Evolutionary conservation across 2,888 invertebrate species (phyloP).

Genomic region (Entomobrya multifasciata): DNA sequence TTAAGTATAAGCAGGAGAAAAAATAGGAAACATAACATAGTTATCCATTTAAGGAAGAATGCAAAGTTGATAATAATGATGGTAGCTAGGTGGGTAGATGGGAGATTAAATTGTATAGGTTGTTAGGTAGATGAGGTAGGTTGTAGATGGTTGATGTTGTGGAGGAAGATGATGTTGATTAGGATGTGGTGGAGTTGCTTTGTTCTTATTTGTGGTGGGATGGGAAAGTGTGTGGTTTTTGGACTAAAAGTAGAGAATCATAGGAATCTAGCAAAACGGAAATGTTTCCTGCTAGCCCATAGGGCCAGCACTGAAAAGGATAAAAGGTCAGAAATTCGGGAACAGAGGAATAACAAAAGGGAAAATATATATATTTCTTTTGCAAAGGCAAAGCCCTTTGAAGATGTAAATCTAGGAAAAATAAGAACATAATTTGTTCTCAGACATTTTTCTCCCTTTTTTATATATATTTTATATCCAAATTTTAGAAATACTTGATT

Average conservation of each 20-base stretch:
- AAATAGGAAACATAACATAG: neutral
- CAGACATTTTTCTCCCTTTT: too few relatives aligned
- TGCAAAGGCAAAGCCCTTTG: neutral
- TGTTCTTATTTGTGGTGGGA: too few relatives aligned
- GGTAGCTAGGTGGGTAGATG: too few relatives aligned
- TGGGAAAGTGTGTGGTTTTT: too few relatives aligned
- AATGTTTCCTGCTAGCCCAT: neutral
- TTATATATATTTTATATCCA: neutral
- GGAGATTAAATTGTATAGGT: too few relatives aligned
- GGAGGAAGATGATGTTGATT: neutral
- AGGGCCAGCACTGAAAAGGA: neutral
- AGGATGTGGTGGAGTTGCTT: neutral
- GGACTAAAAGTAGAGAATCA: neutral
- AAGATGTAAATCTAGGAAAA: neutral
- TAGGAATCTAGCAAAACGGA: neutral
- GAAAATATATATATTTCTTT: neutral
- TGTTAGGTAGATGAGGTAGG: neutral
- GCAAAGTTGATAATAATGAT: neutral
- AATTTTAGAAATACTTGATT: neutral
- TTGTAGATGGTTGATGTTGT: neutral
- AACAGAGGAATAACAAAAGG: neutral
- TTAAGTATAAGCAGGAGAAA: neutral
- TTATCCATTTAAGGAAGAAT: constrained; percentile 27
- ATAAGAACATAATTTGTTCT: neutral
- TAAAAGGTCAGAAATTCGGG: neutral